Evolutionary conservation across 2,797 vertebrate genomes (phyloP).

Genomic region (Scleropages formosus): DNA sequence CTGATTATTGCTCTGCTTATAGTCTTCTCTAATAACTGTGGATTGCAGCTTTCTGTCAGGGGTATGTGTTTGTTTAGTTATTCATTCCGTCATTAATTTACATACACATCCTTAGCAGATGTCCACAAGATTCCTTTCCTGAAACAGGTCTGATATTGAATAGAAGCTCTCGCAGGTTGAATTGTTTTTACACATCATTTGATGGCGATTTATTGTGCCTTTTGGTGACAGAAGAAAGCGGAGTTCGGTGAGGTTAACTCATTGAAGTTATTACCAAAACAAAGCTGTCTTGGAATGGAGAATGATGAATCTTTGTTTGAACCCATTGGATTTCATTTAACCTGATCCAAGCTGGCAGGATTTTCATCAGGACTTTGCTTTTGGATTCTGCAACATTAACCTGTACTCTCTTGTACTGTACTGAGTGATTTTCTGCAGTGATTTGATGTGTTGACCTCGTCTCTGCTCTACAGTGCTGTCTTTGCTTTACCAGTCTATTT

Average conservation of each 20-base stretch:
- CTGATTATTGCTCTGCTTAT: slow-evolving; percentile 10
- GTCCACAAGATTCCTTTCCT: slow-evolving; percentile 14
- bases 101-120: slow-evolving; percentile 5
- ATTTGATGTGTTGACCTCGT: background rate
- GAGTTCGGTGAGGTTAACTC: slow-evolving; percentile 26
- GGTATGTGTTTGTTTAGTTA: background rate
- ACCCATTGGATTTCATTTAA: slow-evolving; percentile 19
- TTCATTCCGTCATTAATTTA: slow-evolving; percentile 11
- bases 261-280: slow-evolving; percentile 35
- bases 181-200: background rate
- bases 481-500: too few species aligned
- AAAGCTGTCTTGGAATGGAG: slow-evolving; percentile 15
- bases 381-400: background rate
- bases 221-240: slow-evolving; percentile 17
- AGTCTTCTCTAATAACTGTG: slow-evolving; percentile 2
- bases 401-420: background rate
- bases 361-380: background rate
- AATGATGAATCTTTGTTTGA: slow-evolving; percentile 17
- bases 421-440: background rate
- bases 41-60: slow-evolving; percentile 2
- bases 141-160: background rate
- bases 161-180: background rate
- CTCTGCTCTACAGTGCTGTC: too few species aligned
- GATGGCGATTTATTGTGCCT: slow-evolving; percentile 25
- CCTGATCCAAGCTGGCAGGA: slow-evolving; percentile 5